Percentiles rank a stretch among this genome's conserved stretches.
Evolutionary conservation across 2,888 invertebrate genomes (phyloP).

Genomic region (Drosophila prolongata): DNA sequence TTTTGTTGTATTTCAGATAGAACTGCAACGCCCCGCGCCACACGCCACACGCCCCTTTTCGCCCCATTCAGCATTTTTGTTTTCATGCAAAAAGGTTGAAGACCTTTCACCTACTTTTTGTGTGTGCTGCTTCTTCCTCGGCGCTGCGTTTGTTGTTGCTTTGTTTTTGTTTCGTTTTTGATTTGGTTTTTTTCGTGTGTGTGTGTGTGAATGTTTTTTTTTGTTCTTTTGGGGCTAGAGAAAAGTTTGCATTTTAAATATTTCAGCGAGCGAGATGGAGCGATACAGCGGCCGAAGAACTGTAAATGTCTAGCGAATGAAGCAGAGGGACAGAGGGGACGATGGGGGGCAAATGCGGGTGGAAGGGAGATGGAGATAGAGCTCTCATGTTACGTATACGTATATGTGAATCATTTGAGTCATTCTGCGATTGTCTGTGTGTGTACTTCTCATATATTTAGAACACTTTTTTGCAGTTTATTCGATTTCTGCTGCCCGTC

Average conservation of each 20-base stretch:
- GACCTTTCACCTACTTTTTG: conserved; percentile 83
- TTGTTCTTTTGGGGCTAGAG: conserved; percentile 20
- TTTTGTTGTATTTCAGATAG: conserved; percentile 39
- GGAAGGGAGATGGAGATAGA: conserved; percentile 1
- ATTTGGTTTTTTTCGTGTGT: conserved; percentile 36
- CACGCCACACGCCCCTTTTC: conserved; percentile 7
- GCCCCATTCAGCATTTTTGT: conserved; percentile 65
- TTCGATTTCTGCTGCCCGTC: conserved; percentile 20
- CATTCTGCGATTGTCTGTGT: conserved; percentile 16
- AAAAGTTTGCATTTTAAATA: conserved; percentile 40
- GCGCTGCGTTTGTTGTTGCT: conserved; percentile 42
- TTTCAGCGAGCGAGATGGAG: conserved; percentile 30
- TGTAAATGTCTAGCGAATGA: conserved; percentile 32
- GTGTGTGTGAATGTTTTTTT: conserved; percentile 5
- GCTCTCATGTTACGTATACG: conserved; percentile 36
- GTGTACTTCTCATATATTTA: conserved; percentile 33
- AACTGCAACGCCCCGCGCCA: conserved; percentile 34
- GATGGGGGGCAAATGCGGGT: background rate
- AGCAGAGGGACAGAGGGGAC: background rate
- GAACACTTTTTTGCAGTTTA: conserved; percentile 32
- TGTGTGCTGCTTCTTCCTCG: conserved; percentile 37
- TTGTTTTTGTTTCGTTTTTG: conserved; percentile 37
- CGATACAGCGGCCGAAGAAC: conserved; percentile 17
- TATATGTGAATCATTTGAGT: conserved; percentile 29
- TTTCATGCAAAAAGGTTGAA: conserved; percentile 79